Base-by-base conservation (phyloP, 2,888 invertebrate genomes). In the Yponomeuta plumbellus region DNA sequence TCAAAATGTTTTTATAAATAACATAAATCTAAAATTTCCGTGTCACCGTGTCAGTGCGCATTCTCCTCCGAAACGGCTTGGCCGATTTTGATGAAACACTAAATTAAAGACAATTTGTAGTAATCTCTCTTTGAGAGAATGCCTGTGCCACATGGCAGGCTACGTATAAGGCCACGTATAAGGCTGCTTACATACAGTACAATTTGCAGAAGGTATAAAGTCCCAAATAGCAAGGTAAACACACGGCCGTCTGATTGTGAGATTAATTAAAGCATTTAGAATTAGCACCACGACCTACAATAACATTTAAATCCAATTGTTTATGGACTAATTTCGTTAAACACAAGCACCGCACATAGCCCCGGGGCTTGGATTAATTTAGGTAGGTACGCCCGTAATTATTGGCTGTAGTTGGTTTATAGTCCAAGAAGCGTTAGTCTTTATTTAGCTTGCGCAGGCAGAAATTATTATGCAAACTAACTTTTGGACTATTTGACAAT, bases 311-410 rank as follows among this genome's bases (percentile, higher is more conserved):
- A 62, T 62, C 26, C 34, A 62, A 39, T 39, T 59, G 23, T 62
- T 62, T 62, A 62, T 65, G 20, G 63, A 67, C 69, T 71, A 71
- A 72, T 74, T 69, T 66, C 11, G 69, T 68, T 68, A 68, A 68
- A 69, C 69, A 70, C 70, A 72, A 73, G 73, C 74, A 75, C 71
- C 71, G 70, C 71, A 71, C 72, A 69, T 62, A 40, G 74, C 78
- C 73, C 68, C 71, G 65, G 72, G 76, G 75, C 74, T 71, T 67
- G 67, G 67, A 70, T 73, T 73, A 80, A 83, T 83, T 83, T 82
- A n/a, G n/a, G n/a, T n/a, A n/a, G n/a, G n/a, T n/a, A 79, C 80
- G 77, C 80, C 72, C 73, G 75, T 81, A 83, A 85, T 85, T 84
- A 81, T 78, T 70, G 70, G 71, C 75, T 73, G 73, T 73, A 72